These are phyloP conservation scores for Prionchulus punctatus DNA, from an alignment of 2,888 invertebrate species.

Conservation along the genomic window DNA sequence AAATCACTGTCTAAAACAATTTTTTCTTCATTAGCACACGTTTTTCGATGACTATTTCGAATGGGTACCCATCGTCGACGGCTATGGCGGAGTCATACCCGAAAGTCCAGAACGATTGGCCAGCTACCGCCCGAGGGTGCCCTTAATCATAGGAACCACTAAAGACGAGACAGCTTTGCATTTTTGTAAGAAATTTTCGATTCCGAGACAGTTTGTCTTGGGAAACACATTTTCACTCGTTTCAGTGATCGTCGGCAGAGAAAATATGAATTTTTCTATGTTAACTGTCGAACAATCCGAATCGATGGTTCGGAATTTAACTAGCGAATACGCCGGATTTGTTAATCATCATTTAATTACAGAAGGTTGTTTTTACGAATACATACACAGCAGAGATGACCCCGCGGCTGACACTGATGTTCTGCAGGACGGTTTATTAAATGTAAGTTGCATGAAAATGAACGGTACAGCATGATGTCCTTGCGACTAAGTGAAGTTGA, in stretches of 20 bases:
- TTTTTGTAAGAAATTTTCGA: conserved; percentile 19
- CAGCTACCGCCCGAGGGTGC: conserved; percentile 17
- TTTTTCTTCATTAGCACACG: not conserved
- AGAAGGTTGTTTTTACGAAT: conserved; percentile 28
- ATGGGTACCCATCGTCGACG: conserved; percentile 30
- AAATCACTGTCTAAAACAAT: no score
- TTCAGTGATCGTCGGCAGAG: conserved; percentile 26
- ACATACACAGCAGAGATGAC: conserved; percentile 25
- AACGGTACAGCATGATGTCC: not conserved
- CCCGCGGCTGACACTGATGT: conserved; percentile 18
- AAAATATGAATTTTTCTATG: conserved; percentile 23
- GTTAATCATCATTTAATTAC: conserved; percentile 26
- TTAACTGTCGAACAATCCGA: conserved; percentile 20
- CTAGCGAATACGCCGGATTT: conserved; percentile 23
- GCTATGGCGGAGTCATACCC: conserved; percentile 25
- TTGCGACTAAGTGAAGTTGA: no score
- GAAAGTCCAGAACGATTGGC: not conserved
- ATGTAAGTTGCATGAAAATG: conserved; percentile 18
- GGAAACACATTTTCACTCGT: not conserved
- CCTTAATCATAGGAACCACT: conserved; percentile 28
- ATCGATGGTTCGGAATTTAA: conserved; percentile 24
- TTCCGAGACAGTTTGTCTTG: not conserved
- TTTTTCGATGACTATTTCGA: conserved; percentile 27
- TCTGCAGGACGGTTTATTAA: conserved; percentile 24
- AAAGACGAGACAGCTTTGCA: conserved; percentile 27